Evolutionary conservation across 2,888 invertebrate genomes (phyloP), one percentile per base, ranked within the genome.

Genomic region (Cacoxenus indagator): DNA sequence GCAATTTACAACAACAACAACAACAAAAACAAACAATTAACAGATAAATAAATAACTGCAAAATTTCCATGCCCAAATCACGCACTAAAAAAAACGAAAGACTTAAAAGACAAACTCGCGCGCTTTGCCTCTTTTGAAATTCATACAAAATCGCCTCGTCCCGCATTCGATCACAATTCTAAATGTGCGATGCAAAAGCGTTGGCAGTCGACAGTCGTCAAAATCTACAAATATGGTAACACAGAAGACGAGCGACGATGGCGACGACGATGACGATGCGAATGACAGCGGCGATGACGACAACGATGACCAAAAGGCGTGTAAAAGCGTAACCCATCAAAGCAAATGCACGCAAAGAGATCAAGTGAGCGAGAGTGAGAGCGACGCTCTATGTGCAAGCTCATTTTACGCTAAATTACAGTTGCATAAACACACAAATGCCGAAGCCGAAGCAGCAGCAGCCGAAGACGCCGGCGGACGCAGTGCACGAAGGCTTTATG

Each of bases 341-440:
- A 54, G 55, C 54, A 57, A 26, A 57, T 45, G 55, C 65, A 55
- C 55, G 43, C 65, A 65, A 65, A 45, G 61, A 43, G 61, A 4
- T 2, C 24, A 27, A 45, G 48, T 17, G 26, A 9, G 31, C n/a
- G 17, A 55, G 48, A 51, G 64, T 31, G 22, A 8, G 9, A 37
- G 2, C 37, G 2, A 11, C 14, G 37, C 5, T 37, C 9, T 37
- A 11, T 2, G 19, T 45, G 55, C 14, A 22, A 62, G 45, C 43
- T 62, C 43, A 62, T 62, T 62, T 43, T 62, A 62, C 65, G 65
- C 68, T 70, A 72, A 70, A 70, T 71, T 71, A 74, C 72, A 70
- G 66, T 67, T 67, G 69, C 69, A 69, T 43, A 68, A 71, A 67
- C 70, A 75, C 67, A 65, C n/a, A n/a, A n/a, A n/a, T n/a, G n/a